phyloP scores from a whole-genome alignment of 2,113 vertebrate genomes.

The Heloderma charlesbogerti region DNA sequence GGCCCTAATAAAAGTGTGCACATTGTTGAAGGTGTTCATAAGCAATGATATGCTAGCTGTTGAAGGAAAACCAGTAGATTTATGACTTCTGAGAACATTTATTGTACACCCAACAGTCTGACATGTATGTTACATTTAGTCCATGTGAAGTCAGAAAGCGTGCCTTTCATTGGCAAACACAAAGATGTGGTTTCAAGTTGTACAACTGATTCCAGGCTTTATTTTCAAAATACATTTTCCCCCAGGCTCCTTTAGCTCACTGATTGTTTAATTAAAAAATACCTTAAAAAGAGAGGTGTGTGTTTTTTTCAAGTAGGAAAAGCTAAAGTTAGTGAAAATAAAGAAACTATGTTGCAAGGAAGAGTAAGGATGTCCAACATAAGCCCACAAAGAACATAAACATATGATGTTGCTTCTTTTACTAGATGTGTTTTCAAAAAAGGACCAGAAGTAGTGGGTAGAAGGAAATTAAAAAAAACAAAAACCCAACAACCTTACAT shows the following conservation, averaged over 20 bases:
- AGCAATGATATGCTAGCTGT: background rate
- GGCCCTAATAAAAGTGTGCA: background rate
- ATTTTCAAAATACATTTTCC: slow-evolving; percentile 55
- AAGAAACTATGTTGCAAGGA: slow-evolving; percentile 66
- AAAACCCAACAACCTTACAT: slow-evolving; percentile 57
- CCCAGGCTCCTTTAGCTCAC: slow-evolving; percentile 62
- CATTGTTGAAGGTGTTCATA: background rate
- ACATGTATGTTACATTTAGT: slow-evolving; percentile 35
- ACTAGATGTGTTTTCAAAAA: slow-evolving; percentile 65
- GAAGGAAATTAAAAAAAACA: slow-evolving; percentile 51
- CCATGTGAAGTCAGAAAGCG: slow-evolving; percentile 15
- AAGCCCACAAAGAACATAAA: slow-evolving; percentile 61
- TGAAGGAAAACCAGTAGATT: background rate
- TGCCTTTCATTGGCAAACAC: slow-evolving; percentile 51
- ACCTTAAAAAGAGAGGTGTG: background rate
- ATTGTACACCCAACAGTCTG: background rate
- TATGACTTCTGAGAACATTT: background rate
- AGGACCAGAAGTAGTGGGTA: slow-evolving; percentile 22
- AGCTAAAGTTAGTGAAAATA: slow-evolving; percentile 66
- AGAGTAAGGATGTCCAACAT: slow-evolving; percentile 66
- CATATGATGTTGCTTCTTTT: slow-evolving; percentile 70
- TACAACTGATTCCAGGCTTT: slow-evolving; percentile 59
- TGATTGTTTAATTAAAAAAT: slow-evolving; percentile 44
- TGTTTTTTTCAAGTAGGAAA: slow-evolving; percentile 65
- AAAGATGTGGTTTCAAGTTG: slow-evolving; percentile 58